phyloP scores from a whole-genome alignment of 2,797 vertebrate species.

The Hylomyscus alleni region DNA sequence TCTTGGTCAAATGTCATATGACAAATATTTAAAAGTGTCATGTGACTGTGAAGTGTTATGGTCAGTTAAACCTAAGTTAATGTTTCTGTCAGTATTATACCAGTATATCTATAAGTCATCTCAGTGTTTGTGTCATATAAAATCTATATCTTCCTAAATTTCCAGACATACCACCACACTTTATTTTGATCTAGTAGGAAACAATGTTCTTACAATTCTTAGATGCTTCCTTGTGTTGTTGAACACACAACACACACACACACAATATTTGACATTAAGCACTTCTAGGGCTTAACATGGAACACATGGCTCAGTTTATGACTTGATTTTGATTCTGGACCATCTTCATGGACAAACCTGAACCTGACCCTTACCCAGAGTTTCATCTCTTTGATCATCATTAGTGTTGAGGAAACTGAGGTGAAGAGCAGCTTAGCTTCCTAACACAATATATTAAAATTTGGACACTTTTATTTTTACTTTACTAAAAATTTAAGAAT shows the following conservation, averaged over 20 bases:
- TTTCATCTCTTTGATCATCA: background rate
- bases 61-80: background rate
- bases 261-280: background rate
- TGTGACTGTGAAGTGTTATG: background rate
- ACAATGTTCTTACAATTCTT: background rate
- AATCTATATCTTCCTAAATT: background rate
- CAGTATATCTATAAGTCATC: background rate
- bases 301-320: background rate
- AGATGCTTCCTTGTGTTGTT: background rate
- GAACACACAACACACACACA: background rate
- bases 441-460: background rate
- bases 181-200: background rate
- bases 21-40: background rate
- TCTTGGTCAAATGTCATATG: background rate
- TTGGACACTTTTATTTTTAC: background rate
- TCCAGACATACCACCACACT: background rate
- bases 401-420: background rate
- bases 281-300: background rate
- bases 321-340: background rate
- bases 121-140: background rate
- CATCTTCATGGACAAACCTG: background rate
- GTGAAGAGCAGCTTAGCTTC: background rate
- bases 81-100: background rate
- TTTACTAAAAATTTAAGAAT: background rate
- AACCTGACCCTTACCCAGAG: background rate